These are phyloP conservation scores for Venustaconcha ellipsiformis DNA, from an alignment of 1,140 invertebrate genomes.

Conservation along the genomic window DNA sequence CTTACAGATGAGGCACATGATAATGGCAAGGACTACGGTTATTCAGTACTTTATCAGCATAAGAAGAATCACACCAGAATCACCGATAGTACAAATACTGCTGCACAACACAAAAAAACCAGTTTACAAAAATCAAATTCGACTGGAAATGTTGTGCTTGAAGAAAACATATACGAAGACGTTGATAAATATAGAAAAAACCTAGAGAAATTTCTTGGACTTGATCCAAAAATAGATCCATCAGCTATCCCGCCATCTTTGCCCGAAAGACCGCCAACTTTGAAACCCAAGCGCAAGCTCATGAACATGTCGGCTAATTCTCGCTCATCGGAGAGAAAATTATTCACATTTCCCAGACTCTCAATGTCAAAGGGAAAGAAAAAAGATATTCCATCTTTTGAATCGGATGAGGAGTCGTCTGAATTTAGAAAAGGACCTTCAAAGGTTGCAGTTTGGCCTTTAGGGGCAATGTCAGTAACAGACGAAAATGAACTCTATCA, in stretches of 20 bases:
- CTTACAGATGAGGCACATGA: neutral
- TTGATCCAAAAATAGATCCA: slow-evolving; percentile 23
- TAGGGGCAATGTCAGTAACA: slow-evolving; percentile 24
- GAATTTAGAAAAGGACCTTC: slow-evolving; percentile 1
- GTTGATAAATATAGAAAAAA: slow-evolving; percentile 34
- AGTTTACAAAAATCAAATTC: slow-evolving; percentile 29
- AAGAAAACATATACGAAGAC: slow-evolving; percentile 45
- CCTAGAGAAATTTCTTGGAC: slow-evolving; percentile 28
- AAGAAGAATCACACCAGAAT: neutral
- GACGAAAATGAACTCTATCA: slow-evolving; percentile 31
- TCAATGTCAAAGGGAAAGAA: slow-evolving; percentile 9
- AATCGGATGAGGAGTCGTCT: neutral
- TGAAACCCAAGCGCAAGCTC: slow-evolving; percentile 17
- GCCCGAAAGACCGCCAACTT: slow-evolving; percentile 22
- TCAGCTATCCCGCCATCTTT: slow-evolving; percentile 23
- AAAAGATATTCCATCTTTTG: slow-evolving; percentile 11
- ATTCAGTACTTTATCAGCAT: neutral
- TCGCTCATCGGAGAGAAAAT: slow-evolving; percentile 10
- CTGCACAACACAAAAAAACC: neutral
- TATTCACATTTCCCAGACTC: slow-evolving; percentile 25
- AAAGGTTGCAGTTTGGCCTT: slow-evolving; percentile 21
- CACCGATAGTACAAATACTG: neutral
- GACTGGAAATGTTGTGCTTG: slow-evolving; percentile 19
- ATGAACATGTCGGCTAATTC: neutral
- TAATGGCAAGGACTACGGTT: neutral